Evolutionary conservation across 2,888 invertebrate species (phyloP).

Genomic region (Scrobipalpa costella): DNA sequence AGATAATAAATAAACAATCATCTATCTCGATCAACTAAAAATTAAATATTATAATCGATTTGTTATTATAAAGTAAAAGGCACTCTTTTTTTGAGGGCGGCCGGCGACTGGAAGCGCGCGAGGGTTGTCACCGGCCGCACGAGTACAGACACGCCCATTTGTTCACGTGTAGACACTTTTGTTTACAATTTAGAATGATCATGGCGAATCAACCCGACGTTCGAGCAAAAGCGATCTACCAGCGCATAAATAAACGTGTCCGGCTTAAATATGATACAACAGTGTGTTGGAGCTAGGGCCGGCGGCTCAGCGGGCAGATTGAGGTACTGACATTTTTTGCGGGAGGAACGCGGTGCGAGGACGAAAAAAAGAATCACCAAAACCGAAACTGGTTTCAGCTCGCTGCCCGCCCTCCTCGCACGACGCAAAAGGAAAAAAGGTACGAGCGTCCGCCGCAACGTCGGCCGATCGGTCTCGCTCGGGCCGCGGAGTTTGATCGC

Average conservation of each 20-base stretch:
- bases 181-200: not conserved
- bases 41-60: slow-evolving; percentile 77
- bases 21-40: slow-evolving; percentile 78
- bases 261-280: slow-evolving; percentile 41
- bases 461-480: slow-evolving; percentile 56
- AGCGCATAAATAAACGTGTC: slow-evolving; percentile 18
- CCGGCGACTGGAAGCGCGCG: slow-evolving; percentile 61
- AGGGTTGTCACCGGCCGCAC: slow-evolving; percentile 46
- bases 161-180: not conserved
- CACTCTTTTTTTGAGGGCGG: slow-evolving; percentile 58
- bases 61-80: slow-evolving; percentile 73
- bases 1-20: slow-evolving; percentile 80
- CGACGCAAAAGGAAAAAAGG: slow-evolving; percentile 71
- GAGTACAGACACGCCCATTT: not conserved
- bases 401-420: slow-evolving; percentile 65
- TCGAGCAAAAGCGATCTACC: slow-evolving; percentile 30
- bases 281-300: slow-evolving; percentile 32
- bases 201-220: slow-evolving; percentile 11
- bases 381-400: slow-evolving; percentile 70
- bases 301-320: slow-evolving; percentile 18
- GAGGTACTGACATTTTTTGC: slow-evolving; percentile 53
- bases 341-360: slow-evolving; percentile 56
- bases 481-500: slow-evolving; percentile 58
- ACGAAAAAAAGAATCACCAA: slow-evolving; percentile 76
- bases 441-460: slow-evolving; percentile 56